A percentile compares a stretch with the other conserved stretches of the same genome.
Conservation (phyloP, 92 coral and sea anemone species). For the Parazoanthus atlanticus region DNA sequence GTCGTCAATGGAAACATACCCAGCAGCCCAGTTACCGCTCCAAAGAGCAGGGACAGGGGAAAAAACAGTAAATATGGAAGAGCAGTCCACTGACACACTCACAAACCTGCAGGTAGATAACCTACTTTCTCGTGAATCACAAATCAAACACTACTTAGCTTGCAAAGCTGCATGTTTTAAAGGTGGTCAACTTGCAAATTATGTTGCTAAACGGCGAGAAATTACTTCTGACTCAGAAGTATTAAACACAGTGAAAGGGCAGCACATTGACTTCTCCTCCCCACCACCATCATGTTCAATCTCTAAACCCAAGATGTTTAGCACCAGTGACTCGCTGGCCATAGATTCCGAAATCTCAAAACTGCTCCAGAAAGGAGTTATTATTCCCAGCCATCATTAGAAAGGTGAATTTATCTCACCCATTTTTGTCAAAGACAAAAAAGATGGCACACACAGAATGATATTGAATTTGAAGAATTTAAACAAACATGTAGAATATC, state of each 20-base stretch:
- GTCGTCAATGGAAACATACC: too few relatives aligned
- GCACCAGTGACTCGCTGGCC: background rate
- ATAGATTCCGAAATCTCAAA: background rate
- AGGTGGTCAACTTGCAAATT: too few relatives aligned
- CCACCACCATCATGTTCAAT: background rate
- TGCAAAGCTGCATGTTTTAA: too few relatives aligned
- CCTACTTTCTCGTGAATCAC: too few relatives aligned
- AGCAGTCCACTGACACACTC: too few relatives aligned
- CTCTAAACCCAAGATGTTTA: background rate
- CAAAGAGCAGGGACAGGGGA: too few relatives aligned
- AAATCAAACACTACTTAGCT: too few relatives aligned
- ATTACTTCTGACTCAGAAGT: conserved; percentile 1
- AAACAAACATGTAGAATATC: background rate
- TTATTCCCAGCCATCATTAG: background rate
- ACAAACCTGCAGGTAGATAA: too few relatives aligned
- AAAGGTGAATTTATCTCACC: conserved; percentile 28
- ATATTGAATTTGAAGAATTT: conserved; percentile 5
- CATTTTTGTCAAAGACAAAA: conserved; percentile 4
- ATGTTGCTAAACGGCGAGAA: background rate
- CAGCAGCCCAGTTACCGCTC: too few relatives aligned
- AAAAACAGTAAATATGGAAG: too few relatives aligned
- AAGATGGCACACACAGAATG: conserved; percentile 22
- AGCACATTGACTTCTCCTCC: background rate
- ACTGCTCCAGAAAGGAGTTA: background rate
- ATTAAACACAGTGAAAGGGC: background rate